Base-by-base conservation (phyloP, 2,797 vertebrate genomes). In the Rhyacichthys aspro region DNA sequence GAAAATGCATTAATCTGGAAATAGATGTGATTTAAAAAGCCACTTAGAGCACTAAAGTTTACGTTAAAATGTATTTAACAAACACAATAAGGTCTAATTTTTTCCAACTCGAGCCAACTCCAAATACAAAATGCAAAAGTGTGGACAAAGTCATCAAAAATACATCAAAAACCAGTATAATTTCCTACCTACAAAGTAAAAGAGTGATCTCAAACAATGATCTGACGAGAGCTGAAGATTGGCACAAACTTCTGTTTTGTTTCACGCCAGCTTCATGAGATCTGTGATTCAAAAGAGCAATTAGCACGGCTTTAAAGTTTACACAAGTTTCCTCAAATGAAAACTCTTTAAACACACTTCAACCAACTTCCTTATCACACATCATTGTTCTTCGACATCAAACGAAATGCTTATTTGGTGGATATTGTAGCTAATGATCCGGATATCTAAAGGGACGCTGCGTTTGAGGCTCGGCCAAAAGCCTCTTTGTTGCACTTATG, bases 401-500 rank as follows among this genome's bases (percentile, higher is more conserved):
- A 55, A 78, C 59, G 42, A 55, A 69, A 74, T 70, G 54, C 76
- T 68, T 70, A 70, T 74, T 71, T 8, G 67, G 45, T 42, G 63
- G 66, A 68, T 56, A 66, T 55, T 70, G 15, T 28, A 34, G 50
- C 59, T 75, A 75, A 82, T 79, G 72, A 86, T 84, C 68, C 47
- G 71, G 73, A 84, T 42, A 56, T 70, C 59, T 76, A 54, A 67
- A 69, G 63, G 61, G 57, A 63, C 74, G 63, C 50, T 63, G 19
- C 67, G 65, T 76, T 63, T 71, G 78, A 84, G 75, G 65, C 62
- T 55, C 52, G 12, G 83, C 85, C 84, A 87, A 72, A 68, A 81
- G 78, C 78, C 81, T 78, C 68, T 86, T 87, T 89, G 87, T 90
- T 84, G 84, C 73, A 72, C 80, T 89, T 79, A 85, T 88, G 85